Conservation (phyloP, 2,113 vertebrate genomes). For the Bubalus kerabau region DNA sequence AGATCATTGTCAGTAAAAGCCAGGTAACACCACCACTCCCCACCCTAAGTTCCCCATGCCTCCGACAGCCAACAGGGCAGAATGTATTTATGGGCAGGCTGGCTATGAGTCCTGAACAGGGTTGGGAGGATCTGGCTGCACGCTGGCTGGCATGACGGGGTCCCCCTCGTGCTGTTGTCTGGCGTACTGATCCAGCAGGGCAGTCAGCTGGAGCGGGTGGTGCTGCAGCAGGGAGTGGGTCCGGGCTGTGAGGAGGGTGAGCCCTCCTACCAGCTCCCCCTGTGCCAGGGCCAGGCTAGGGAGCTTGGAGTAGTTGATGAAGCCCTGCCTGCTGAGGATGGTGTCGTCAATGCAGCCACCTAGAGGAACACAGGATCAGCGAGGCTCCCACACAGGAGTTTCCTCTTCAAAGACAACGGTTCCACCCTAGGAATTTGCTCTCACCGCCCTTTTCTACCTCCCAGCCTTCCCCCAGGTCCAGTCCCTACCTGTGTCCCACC, state of each 20-base stretch:
- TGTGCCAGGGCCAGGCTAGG: slow-evolving; percentile 79
- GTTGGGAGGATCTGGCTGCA: not conserved
- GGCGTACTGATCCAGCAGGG: slow-evolving; percentile 87
- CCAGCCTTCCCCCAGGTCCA: not conserved
- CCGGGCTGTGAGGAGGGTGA: slow-evolving; percentile 80
- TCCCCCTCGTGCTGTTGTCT: slow-evolving; percentile 73
- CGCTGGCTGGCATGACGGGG: fast-evolving
- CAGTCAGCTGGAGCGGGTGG: slow-evolving; percentile 78
- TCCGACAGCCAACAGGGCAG: fast-evolving
- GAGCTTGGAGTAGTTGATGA: slow-evolving; percentile 86
- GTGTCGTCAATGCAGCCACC: slow-evolving; percentile 89
- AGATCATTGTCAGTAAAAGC: not conserved
- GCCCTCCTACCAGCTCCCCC: slow-evolving; percentile 83
- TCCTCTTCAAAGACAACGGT: not conserved
- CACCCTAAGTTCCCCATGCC: not conserved
- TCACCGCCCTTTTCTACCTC: not conserved
- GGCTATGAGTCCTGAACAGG: not conserved
- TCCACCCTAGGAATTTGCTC: not conserved
- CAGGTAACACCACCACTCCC: not conserved
- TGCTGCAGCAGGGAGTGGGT: slow-evolving; percentile 83
- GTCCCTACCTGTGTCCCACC: not conserved
- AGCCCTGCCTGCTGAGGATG: slow-evolving; percentile 87
- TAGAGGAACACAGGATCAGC: slow-evolving; percentile 62
- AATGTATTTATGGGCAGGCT: not conserved
- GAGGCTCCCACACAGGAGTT: not conserved